A percentile compares a stretch with the other conserved stretches of the same genome.
phyloP scores from a whole-genome alignment of 2,797 vertebrate genomes.

The Enteromius fasciolatus region DNA sequence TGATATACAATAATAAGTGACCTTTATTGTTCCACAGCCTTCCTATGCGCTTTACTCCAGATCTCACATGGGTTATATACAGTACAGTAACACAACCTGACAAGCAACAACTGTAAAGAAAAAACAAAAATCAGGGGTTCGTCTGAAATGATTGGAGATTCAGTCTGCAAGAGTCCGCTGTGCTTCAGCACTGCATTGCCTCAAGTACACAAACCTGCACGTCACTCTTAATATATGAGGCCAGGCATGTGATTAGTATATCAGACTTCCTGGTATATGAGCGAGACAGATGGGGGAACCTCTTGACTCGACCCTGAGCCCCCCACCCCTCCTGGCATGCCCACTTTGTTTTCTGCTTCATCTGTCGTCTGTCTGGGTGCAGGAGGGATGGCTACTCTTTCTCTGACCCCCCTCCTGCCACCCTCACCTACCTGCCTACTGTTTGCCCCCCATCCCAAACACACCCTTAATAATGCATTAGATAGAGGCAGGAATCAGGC shows the following conservation, averaged over 20 bases:
- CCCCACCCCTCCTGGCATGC: slow-evolving; percentile 70
- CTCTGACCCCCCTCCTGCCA: slow-evolving; percentile 5
- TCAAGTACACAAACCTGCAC: slow-evolving; percentile 70
- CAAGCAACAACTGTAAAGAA: not conserved
- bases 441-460: slow-evolving; percentile 63
- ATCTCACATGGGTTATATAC: not conserved
- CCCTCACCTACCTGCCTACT: slow-evolving; percentile 30
- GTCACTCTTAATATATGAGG: slow-evolving; percentile 75
- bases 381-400: slow-evolving; percentile 21
- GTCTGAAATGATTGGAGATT: slow-evolving; percentile 62
- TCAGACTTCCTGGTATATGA: slow-evolving; percentile 74
- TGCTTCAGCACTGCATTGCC: slow-evolving; percentile 40
- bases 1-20: not conserved
- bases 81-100: not conserved
- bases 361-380: slow-evolving; percentile 55
- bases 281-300: slow-evolving; percentile 53
- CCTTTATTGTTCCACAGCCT: not conserved
- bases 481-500: slow-evolving; percentile 86
- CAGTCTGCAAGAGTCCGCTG: slow-evolving; percentile 64
- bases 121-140: not conserved
- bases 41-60: not conserved
- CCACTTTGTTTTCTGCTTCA: slow-evolving; percentile 76
- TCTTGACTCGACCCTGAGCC: slow-evolving; percentile 31
- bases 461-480: slow-evolving; percentile 98
- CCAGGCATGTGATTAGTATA: slow-evolving; percentile 77